Evolutionary conservation across 2,797 vertebrate species (phyloP), one percentile per base, ranked within the genome.

Genomic region (Choloepus didactylus): DNA sequence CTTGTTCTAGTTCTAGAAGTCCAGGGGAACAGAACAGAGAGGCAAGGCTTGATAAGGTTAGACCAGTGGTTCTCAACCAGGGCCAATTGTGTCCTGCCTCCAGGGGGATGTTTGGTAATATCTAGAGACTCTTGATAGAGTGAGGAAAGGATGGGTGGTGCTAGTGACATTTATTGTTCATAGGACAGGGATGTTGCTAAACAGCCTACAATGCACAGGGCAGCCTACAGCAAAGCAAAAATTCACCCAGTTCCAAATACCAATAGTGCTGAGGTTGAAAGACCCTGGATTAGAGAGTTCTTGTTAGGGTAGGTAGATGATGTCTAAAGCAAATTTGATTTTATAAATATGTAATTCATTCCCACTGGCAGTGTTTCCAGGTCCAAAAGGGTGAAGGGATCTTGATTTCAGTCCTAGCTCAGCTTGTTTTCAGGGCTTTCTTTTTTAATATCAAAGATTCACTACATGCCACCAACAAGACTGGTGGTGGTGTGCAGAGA

Each of bases 401-500:
- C 23, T 88, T 54, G 5, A 83, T 60, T 77, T 5, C 9, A 35
- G 19, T 70, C 27, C 12, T 19, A 66, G 44, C 51, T 95, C 46
- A 90, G 38, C 31, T 81, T 89, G 4, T 64, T 87, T 59, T 16
- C 29, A 41, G 18, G 21, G 25, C 31, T 92, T 93, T 88, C 27
- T 80, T 60, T 86, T 85, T 88, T 29, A 64, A 67, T 2, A n/a
- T 49, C 27, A 62, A 93, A 0, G 0, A 38, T 96, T 96, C 79
- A 66, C 18, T 62, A 75, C 56, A 31, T 87, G 77, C 81, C 46
- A 97, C 93, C 95, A 64, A 92, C 69, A 86, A 83, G 60, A 41
- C n/a, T 67, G 62, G 23, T 31, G 59, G 56, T 92, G 79, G 67
- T 59, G 79, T 72, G 64, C 29, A 25, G 94, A 91, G 97, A 94